A percentile compares a stretch with the other conserved stretches of the same genome.
Evolutionary conservation across 2,113 vertebrate species (phyloP).

Genomic region (Ibidorhyncha struthersii): DNA sequence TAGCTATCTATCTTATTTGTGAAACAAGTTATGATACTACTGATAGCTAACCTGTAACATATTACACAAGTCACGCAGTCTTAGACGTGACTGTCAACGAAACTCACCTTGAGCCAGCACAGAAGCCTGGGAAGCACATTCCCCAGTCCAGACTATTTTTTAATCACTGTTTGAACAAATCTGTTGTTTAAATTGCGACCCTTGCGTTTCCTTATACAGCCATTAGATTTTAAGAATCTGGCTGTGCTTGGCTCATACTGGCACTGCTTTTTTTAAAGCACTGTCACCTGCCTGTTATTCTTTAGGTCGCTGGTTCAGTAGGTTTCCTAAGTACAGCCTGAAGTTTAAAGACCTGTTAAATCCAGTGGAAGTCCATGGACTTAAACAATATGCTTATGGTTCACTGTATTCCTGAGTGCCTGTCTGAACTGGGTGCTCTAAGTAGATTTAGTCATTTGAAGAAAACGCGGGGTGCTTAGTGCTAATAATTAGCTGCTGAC

Average conservation of each 20-base stretch:
- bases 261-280: neutral
- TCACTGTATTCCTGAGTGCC: neutral
- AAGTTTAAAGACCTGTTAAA: conserved; percentile 33
- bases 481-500: neutral
- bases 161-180: neutral
- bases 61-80: fast-evolving
- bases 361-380: neutral
- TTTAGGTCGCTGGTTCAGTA: neutral
- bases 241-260: neutral
- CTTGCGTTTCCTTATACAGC: neutral
- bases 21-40: neutral
- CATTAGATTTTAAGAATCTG: neutral
- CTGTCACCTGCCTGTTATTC: neutral
- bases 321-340: neutral
- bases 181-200: neutral
- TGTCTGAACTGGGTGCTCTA: neutral
- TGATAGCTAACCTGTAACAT: neutral
- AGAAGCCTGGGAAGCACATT: neutral
- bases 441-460: neutral
- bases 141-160: neutral
- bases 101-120: neutral
- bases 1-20: neutral
- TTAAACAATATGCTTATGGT: conserved; percentile 45
- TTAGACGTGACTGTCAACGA: neutral
- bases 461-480: neutral